Percentiles rank a stretch among this genome's conserved stretches.
Evolutionary conservation across 2,888 invertebrate species (phyloP).

Genomic region (Aleiodes alternator): DNA sequence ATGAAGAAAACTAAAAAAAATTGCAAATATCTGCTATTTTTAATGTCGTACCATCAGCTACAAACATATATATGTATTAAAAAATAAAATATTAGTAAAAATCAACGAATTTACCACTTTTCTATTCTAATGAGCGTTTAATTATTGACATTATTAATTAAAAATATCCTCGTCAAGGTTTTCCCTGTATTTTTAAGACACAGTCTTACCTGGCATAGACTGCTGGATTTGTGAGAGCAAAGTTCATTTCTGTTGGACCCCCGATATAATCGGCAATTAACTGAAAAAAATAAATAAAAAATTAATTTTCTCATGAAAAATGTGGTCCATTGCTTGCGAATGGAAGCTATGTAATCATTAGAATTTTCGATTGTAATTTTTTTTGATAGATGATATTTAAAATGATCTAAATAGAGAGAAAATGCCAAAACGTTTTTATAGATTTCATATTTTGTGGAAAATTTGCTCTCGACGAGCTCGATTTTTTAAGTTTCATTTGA

Average conservation of each 20-base stretch:
- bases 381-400: too few species aligned
- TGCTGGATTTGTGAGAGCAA: slow-evolving; percentile 77
- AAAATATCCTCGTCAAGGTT: slow-evolving; percentile 19
- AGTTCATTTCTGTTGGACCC: slow-evolving; percentile 76
- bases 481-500: background rate
- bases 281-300: slow-evolving; percentile 67
- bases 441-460: too few species aligned
- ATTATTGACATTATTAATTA: slow-evolving; percentile 35
- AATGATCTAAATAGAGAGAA: background rate
- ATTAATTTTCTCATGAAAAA: slow-evolving; percentile 25
- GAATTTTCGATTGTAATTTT: too few species aligned
- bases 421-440: too few species aligned
- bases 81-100: slow-evolving; percentile 11
- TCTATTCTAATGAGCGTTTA: background rate
- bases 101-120: slow-evolving; percentile 1
- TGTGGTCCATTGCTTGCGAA: background rate
- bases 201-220: slow-evolving; percentile 79
- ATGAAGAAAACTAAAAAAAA: too few species aligned
- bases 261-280: slow-evolving; percentile 79
- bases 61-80: slow-evolving; percentile 1
- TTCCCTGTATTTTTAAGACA: background rate
- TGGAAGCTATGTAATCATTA: too few species aligned
- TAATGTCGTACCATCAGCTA: background rate
- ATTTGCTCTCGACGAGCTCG: too few species aligned
- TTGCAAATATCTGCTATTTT: too few species aligned